Evolutionary conservation across 2,113 vertebrate genomes (phyloP), one percentile per base, ranked within the genome.

Genomic region (Pterocles gutturalis): DNA sequence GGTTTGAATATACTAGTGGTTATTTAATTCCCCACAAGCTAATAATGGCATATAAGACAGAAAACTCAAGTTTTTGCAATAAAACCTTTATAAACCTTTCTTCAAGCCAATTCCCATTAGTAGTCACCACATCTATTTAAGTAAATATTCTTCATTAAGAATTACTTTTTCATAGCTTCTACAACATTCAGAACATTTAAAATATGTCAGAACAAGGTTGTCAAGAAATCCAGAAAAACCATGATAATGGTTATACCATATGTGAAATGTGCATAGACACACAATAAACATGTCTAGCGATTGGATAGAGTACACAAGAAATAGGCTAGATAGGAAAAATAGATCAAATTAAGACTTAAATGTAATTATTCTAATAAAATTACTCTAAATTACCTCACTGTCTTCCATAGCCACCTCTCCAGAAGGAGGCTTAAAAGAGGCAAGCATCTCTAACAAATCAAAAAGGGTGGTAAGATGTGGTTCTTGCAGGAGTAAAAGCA

Each of bases 381-480:
- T 26, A 38, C 26, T 38, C 38, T 89, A 46, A 91, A 64, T 97
- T 93, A 99, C 99, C 99, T 99, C 99, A 33, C 98, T 98, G 69
- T 99, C 98, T 81, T 99, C 99, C 66, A 98, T 98, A 67, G 97
- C 92, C 83, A 98, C 96, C 95, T 98, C 98, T 71, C 98, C 98
- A 88, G 98, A 98, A 62, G 99, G 99, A 13, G 99, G 99, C 86
- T 99, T 99, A 97, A 99, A 99, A 96, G 99, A 99, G 65, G 99
- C 99, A 85, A 99, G 98, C 99, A 99, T 99, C 98, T 99, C 99
- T 88, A 99, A 97, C 95, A 99, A 98, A 97, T 99, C 99, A 88
- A 99, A 99, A 25, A 99, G 99, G 8, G 99, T 99, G 93, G 99
- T 99, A 94, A 99, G 99, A 96, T 99, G 99, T 17, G 99, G 99